Conservation (phyloP, 1,140 invertebrate species). For the Pogonus chalceus region DNA sequence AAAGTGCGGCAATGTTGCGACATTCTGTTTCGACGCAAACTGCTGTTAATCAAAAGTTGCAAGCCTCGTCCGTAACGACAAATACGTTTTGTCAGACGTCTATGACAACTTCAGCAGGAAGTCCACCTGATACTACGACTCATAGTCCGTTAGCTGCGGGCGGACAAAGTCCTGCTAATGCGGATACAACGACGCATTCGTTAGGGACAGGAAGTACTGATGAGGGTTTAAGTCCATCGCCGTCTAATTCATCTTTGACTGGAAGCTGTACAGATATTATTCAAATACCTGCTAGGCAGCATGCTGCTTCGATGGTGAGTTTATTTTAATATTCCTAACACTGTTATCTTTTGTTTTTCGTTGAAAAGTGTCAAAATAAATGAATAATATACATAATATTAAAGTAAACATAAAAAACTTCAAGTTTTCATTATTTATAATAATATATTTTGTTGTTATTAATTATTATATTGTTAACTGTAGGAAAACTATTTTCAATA, state of each 20-base stretch:
- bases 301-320: conserved; percentile 43
- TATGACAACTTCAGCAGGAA: conserved; percentile 37
- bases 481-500: too few species aligned
- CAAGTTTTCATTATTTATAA: conserved; percentile 7
- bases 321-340: conserved; percentile 9
- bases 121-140: conserved; percentile 70
- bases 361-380: too few species aligned
- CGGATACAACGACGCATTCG: conserved; percentile 46
- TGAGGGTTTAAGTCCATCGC: conserved; percentile 35
- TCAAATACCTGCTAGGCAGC: conserved; percentile 25
- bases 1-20: conserved; percentile 26
- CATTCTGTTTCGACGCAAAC: conserved; percentile 69
- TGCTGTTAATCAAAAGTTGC: conserved; percentile 47
- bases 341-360: too few species aligned
- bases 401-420: too few species aligned
- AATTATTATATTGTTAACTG: too few species aligned
- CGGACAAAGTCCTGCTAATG: conserved; percentile 46
- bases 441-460: too few species aligned
- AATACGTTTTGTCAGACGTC: conserved; percentile 44
- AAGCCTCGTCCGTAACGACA: conserved; percentile 39
- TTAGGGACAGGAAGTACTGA: conserved; percentile 40
- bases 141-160: conserved; percentile 51
- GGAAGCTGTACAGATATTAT: conserved; percentile 19
- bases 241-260: conserved; percentile 28
- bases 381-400: too few species aligned